phyloP scores from a whole-genome alignment of 2,797 vertebrate genomes.

The Falco novaeseelandiae region DNA sequence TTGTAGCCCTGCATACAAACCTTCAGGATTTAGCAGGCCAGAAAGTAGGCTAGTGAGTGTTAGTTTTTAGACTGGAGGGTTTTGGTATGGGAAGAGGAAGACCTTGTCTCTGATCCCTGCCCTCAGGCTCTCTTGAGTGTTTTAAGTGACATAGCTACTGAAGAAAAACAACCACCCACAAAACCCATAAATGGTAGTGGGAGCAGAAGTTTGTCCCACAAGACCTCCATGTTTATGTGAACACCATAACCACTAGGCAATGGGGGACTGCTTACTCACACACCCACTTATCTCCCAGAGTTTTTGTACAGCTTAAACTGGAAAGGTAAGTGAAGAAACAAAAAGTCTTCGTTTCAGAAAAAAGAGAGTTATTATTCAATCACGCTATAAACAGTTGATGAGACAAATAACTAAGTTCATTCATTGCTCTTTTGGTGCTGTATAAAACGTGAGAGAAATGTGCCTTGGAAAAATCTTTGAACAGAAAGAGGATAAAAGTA shows the following conservation, averaged over 20 bases:
- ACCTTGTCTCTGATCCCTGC: neutral
- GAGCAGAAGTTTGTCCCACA: neutral
- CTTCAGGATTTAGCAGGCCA: neutral
- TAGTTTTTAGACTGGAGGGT: neutral
- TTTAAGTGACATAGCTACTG: neutral
- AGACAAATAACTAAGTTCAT: neutral
- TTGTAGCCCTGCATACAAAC: neutral
- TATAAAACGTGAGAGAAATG: neutral
- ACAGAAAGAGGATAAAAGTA: constrained; percentile 43
- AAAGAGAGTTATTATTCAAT: neutral
- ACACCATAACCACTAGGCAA: neutral
- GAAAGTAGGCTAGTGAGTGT: neutral
- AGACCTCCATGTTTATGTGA: neutral
- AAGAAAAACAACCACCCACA: neutral
- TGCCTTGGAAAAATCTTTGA: constrained; percentile 1
- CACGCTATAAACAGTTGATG: neutral
- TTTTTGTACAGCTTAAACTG: neutral
- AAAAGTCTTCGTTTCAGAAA: neutral
- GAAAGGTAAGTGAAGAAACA: neutral
- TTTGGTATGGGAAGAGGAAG: neutral
- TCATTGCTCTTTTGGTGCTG: neutral
- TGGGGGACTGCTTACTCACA: neutral
- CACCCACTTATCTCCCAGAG: neutral
- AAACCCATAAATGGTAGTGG: neutral
- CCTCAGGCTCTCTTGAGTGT: neutral